Evolutionary conservation across 2,797 vertebrate genomes (phyloP).

Genomic region (Pitangus sulphuratus): DNA sequence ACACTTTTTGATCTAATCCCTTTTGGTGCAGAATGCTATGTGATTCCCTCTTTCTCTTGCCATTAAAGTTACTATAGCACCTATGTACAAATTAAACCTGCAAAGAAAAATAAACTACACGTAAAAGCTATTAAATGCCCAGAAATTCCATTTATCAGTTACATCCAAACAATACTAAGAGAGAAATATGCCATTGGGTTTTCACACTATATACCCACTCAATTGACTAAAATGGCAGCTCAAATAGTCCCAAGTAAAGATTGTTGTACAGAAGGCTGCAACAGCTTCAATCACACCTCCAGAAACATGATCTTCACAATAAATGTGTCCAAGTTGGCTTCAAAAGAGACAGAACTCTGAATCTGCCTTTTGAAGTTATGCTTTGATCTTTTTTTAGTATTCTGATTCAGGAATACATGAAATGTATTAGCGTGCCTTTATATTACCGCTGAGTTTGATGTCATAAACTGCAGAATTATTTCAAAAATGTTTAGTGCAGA

Average conservation of each 20-base stretch:
- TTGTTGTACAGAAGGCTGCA: neutral
- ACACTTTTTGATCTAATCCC: neutral
- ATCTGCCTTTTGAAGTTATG: neutral
- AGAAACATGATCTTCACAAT: neutral
- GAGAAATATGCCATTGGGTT: neutral
- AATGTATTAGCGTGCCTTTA: neutral
- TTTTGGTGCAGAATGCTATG: neutral
- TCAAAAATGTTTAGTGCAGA: neutral
- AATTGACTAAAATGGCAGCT: neutral
- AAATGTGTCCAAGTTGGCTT: neutral
- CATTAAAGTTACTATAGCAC: neutral
- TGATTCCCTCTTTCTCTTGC: neutral
- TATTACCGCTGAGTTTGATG: neutral
- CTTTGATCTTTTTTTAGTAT: constrained; percentile 33
- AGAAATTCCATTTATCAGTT: neutral
- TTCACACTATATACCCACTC: neutral
- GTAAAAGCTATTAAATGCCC: neutral
- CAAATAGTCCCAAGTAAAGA: neutral
- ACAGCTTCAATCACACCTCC: neutral
- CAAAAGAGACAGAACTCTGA: neutral
- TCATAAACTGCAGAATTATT: neutral
- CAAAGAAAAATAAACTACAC: neutral
- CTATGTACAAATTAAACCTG: neutral
- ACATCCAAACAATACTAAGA: neutral
- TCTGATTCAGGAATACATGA: neutral